These are phyloP conservation scores for Laspeyria flexula DNA, from an alignment of 2,888 invertebrate genomes.

Conservation along the genomic window DNA sequence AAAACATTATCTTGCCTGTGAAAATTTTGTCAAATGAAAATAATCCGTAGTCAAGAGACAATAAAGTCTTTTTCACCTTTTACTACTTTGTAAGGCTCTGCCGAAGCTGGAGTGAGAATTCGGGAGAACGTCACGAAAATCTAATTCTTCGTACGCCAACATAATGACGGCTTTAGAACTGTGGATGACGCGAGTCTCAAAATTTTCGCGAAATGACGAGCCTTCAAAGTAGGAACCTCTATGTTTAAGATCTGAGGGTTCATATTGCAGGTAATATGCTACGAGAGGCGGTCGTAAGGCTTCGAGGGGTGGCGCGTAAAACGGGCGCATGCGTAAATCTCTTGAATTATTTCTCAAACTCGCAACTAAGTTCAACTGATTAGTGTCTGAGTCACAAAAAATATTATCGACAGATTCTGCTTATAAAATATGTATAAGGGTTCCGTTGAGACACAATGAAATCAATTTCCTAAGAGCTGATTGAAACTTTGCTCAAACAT, in stretches of 20 bases:
- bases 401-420: constrained; percentile 25
- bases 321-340: constrained; percentile 81
- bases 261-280: constrained; percentile 70
- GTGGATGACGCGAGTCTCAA: constrained; percentile 69
- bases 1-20: constrained; percentile 58
- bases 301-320: constrained; percentile 84
- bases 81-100: constrained; percentile 24
- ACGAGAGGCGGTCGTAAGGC: constrained; percentile 83
- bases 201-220: constrained; percentile 68
- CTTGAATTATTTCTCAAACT: constrained; percentile 70
- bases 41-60: constrained; percentile 46
- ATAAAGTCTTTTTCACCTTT: constrained; percentile 50
- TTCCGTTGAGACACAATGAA: not conserved
- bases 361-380: constrained; percentile 61
- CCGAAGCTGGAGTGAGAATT: constrained; percentile 59
- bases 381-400: constrained; percentile 34
- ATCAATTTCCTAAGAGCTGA: not conserved
- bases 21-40: constrained; percentile 42
- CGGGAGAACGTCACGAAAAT: constrained; percentile 72
- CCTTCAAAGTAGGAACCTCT: constrained; percentile 56
- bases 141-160: constrained; percentile 78
- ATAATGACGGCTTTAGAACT: constrained; percentile 82
- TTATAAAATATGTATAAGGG: constrained; percentile 21
- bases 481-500: not conserved
- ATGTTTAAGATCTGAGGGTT: constrained; percentile 68